A percentile compares a stretch with the other conserved stretches of the same genome.
These are phyloP conservation scores for Sardinella longiceps DNA, from an alignment of 2,797 vertebrate genomes.

Conservation along the genomic window DNA sequence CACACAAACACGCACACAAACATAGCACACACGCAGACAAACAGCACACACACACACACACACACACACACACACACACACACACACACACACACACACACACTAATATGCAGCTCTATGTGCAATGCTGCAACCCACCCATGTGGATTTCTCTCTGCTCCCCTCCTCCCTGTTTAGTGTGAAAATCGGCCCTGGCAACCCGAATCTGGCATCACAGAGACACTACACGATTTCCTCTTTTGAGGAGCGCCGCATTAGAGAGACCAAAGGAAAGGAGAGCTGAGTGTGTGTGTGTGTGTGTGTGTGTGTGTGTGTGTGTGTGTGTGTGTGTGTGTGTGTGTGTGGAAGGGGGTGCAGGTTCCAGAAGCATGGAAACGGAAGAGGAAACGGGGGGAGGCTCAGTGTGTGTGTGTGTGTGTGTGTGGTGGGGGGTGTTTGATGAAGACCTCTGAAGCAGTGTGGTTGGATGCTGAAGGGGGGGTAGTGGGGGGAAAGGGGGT, in stretches of 20 bases:
- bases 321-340: background rate
- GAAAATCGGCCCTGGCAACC: background rate
- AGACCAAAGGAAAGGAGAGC: background rate
- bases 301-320: too few species aligned
- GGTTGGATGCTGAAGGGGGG: constrained; percentile 24
- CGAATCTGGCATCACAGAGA: background rate
- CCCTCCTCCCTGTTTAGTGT: too few species aligned
- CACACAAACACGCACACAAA: too few species aligned
- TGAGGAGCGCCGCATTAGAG: background rate
- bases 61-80: background rate
- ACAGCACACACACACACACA: background rate
- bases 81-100: background rate
- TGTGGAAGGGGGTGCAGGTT: background rate
- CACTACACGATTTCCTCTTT: background rate
- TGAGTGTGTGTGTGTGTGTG: too few species aligned
- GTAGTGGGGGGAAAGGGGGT: constrained; percentile 37
- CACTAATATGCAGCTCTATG: background rate
- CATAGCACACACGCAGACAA: background rate
- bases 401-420: background rate
- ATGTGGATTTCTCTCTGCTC: background rate
- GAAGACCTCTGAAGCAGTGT: constrained; percentile 36
- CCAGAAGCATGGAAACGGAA: too few species aligned
- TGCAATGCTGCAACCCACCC: background rate
- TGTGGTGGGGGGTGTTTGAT: constrained; percentile 23
- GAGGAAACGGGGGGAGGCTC: too few species aligned